Conservation (phyloP, 2,113 vertebrate genomes). For the Asarcornis scutulata region DNA sequence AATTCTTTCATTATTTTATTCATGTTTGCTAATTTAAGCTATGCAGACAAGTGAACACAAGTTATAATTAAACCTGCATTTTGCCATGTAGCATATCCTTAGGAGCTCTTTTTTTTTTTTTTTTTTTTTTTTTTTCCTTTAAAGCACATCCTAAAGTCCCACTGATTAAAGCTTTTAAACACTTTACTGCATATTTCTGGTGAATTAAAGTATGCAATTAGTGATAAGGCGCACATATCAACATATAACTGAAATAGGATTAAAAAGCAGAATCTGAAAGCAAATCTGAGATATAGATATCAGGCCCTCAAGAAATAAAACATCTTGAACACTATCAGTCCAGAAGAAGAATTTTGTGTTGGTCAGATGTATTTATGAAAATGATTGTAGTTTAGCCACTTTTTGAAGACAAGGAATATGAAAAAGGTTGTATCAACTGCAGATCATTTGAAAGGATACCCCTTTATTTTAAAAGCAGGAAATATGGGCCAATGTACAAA, state of each 20-base stretch:
- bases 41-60: background rate
- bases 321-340: background rate
- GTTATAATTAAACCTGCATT: background rate
- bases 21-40: background rate
- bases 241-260: background rate
- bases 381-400: background rate
- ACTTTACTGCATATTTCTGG: background rate
- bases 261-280: background rate
- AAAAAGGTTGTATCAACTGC: background rate
- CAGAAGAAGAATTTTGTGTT: background rate
- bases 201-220: background rate
- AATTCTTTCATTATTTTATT: background rate
- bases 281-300: background rate
- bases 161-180: background rate
- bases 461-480: background rate
- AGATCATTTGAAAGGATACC: background rate
- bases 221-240: background rate
- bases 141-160: background rate
- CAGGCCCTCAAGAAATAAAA: background rate
- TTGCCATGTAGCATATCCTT: background rate
- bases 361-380: fast-evolving
- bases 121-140: background rate
- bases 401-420: background rate
- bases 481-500: background rate
- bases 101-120: background rate